Percentiles rank a stretch among this genome's conserved stretches.
Evolutionary conservation across 2,888 invertebrate species (phyloP).

Genomic region (Agrochola litura): DNA sequence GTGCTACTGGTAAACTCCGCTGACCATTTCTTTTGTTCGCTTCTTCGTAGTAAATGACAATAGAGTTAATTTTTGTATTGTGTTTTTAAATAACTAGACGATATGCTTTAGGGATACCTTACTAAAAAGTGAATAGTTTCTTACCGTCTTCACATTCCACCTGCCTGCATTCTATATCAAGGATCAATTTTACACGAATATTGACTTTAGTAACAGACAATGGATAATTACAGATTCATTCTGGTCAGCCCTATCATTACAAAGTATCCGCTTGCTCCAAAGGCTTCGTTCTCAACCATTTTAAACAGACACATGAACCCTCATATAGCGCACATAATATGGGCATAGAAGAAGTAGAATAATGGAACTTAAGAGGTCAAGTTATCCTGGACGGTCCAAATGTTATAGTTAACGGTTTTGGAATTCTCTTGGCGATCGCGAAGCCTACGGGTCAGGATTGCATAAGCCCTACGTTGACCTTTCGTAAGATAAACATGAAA

Average conservation of each 20-base stretch:
- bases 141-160: conserved; percentile 26
- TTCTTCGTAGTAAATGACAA: conserved; percentile 3
- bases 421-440: conserved; percentile 77
- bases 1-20: conserved; percentile 26
- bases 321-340: conserved; percentile 43
- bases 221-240: conserved; percentile 64
- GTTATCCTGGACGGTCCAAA: conserved; percentile 66
- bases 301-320: conserved; percentile 53
- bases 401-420: conserved; percentile 74
- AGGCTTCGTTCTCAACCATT: conserved; percentile 52
- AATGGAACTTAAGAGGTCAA: conserved; percentile 62
- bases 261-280: conserved; percentile 58
- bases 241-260: conserved; percentile 66
- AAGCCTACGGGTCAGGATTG: conserved; percentile 78
- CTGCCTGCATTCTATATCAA: conserved; percentile 34
- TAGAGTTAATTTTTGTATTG: background rate
- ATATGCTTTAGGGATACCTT: background rate
- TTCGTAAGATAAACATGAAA: conserved; percentile 67
- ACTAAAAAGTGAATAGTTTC: background rate
- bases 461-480: conserved; percentile 68
- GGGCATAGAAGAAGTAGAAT: conserved; percentile 42
- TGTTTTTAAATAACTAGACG: background rate
- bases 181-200: conserved; percentile 43
- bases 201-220: conserved; percentile 60
- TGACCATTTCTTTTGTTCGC: conserved; percentile 5